Percentiles rank a stretch among this genome's conserved stretches.
Evolutionary conservation across 1,140 invertebrate genomes (phyloP).

Genomic region (Lepidotrigona ventralis): DNA sequence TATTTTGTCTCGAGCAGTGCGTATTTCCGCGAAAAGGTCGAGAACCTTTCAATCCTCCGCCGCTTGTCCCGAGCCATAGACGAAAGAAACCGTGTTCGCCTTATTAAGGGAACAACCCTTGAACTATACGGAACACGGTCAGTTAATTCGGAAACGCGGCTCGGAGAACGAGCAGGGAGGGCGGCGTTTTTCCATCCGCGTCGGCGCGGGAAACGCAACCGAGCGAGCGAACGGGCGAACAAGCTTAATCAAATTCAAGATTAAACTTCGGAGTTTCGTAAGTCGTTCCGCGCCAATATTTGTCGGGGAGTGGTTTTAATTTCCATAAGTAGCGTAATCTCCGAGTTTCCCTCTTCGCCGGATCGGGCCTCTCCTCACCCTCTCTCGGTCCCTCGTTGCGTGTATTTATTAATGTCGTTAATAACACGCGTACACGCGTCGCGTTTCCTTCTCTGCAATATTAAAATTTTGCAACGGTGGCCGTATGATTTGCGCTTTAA

Average conservation of each 20-base stretch:
- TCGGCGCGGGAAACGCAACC: background rate
- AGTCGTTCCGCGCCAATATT: slow-evolving; percentile 68
- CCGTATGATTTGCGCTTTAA: slow-evolving; percentile 71
- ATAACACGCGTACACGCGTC: slow-evolving; percentile 28
- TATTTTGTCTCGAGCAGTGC: too few relatives aligned
- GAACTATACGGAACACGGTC: slow-evolving; percentile 61
- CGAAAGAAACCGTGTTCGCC: slow-evolving; percentile 15
- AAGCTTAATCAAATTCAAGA: slow-evolving; percentile 75
- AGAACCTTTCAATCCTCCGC: too few relatives aligned
- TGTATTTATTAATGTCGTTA: slow-evolving; percentile 29
- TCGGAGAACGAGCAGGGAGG: background rate
- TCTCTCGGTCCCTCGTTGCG: background rate
- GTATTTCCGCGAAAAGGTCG: too few relatives aligned
- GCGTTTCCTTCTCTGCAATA: slow-evolving; percentile 65
- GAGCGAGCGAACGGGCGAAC: slow-evolving; percentile 42
- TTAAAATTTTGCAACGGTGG: slow-evolving; percentile 64
- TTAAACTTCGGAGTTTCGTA: slow-evolving; percentile 73
- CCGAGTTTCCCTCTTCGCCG: slow-evolving; percentile 34
- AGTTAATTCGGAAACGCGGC: slow-evolving; percentile 65
- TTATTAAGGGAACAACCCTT: slow-evolving; percentile 39
- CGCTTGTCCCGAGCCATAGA: background rate
- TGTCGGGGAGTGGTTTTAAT: slow-evolving; percentile 75
- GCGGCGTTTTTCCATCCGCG: slow-evolving; percentile 16
- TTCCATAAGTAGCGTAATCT: slow-evolving; percentile 75
- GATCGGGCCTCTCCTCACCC: slow-evolving; percentile 9